Evolutionary conservation across 2,888 invertebrate species (phyloP).

Genomic region (Polyommatus icarus): DNA sequence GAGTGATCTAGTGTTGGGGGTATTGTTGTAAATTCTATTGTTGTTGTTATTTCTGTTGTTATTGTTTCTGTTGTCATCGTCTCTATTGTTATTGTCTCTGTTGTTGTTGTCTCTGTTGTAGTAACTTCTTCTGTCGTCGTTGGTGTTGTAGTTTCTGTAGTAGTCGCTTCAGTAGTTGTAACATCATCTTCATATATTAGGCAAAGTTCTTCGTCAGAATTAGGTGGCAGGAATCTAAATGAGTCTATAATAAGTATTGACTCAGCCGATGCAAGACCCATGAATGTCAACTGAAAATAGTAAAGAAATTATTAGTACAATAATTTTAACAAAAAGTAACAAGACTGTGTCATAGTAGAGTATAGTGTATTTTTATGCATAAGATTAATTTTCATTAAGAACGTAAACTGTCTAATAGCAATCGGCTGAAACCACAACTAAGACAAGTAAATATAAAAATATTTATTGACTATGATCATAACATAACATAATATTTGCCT

Average conservation of each 20-base stretch:
- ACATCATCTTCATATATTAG: constrained; percentile 32
- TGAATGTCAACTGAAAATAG: constrained; percentile 35
- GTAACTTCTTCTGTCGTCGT: background rate
- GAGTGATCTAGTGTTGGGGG: background rate
- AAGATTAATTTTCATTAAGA: no score
- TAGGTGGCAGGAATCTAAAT: constrained; percentile 35
- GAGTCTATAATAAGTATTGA: constrained; percentile 37
- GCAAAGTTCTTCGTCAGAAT: constrained; percentile 32
- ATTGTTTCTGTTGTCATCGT: background rate
- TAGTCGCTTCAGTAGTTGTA: constrained; percentile 7
- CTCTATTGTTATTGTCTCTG: background rate
- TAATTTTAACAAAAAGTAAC: no score
- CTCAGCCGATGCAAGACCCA: constrained; percentile 33
- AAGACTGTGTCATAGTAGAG: no score
- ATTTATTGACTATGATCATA: no score
- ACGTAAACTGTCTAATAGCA: no score
- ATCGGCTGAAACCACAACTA: no score
- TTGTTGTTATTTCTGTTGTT: background rate
- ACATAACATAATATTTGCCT: no score
- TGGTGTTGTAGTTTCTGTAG: constrained; percentile 18
- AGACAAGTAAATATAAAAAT: no score
- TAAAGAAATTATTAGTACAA: background rate
- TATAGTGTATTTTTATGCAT: no score
- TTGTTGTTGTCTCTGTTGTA: constrained; percentile 29
- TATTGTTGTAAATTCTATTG: constrained; percentile 14